Conservation (phyloP, 2,797 vertebrate species). For the Anisognathus igniventris region DNA sequence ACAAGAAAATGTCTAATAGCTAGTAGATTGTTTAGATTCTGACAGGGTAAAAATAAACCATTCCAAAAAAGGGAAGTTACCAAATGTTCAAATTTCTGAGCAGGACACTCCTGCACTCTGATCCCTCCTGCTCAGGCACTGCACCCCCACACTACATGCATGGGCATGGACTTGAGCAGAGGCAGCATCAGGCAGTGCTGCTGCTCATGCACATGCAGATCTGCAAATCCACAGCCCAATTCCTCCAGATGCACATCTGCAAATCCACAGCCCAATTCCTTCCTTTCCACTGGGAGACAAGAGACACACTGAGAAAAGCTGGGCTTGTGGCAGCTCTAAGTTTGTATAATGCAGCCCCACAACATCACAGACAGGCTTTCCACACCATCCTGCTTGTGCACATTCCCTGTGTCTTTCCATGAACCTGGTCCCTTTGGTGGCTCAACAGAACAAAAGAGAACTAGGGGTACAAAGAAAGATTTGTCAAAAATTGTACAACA, state of each 20-base stretch:
- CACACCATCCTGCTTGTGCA: neutral
- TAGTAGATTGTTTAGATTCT: neutral
- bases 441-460: neutral
- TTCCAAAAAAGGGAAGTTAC: neutral
- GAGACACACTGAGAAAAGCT: neutral
- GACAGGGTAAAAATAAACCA: neutral
- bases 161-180: accelerated
- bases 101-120: neutral
- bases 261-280: neutral
- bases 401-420: neutral
- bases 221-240: neutral
- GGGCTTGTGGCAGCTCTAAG: neutral
- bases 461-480: neutral
- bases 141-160: neutral
- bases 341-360: neutral
- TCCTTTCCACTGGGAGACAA: neutral
- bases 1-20: neutral
- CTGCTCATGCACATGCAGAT: neutral
- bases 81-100: neutral
- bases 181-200: neutral
- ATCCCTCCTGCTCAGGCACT: neutral
- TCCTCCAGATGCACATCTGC: neutral
- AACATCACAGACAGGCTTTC: neutral
- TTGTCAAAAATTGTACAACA: neutral
- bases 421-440: neutral